phyloP scores from a whole-genome alignment of 2,797 vertebrate species.

The Microhierax caerulescens region DNA sequence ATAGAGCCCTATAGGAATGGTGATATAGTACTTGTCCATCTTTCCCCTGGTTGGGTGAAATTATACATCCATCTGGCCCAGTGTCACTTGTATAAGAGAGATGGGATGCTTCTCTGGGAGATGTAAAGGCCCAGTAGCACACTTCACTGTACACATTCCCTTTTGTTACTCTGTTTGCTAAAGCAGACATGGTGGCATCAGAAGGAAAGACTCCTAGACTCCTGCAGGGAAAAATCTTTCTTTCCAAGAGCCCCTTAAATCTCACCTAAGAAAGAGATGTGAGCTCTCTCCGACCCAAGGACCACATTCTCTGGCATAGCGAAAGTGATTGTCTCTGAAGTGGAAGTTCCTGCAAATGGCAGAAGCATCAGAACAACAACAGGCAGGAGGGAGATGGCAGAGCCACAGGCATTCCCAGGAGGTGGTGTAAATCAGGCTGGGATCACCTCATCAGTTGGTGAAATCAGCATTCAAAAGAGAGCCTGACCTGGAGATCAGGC shows the following conservation, averaged over 20 bases:
- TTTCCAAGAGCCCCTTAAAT: not conserved
- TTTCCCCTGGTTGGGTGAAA: not conserved
- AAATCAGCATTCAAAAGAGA: not conserved
- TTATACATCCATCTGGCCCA: not conserved
- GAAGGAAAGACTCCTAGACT: not conserved
- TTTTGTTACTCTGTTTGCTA: not conserved
- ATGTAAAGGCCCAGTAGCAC: not conserved
- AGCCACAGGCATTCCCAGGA: not conserved
- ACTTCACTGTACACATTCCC: not conserved
- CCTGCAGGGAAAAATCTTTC: not conserved
- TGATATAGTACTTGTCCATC: not conserved
- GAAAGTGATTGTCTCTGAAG: conserved; percentile 60
- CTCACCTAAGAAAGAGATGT: conserved; percentile 67
- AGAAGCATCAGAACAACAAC: not conserved
- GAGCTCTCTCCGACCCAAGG: conserved; percentile 58
- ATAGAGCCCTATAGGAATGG: not conserved
- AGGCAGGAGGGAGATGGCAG: not conserved
- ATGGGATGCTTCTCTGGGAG: not conserved
- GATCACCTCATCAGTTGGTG: not conserved
- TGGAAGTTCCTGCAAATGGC: conserved; percentile 46
- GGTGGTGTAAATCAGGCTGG: not conserved
- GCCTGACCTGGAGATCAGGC: not conserved
- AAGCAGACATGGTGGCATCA: not conserved
- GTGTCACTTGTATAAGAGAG: not conserved
- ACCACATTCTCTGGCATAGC: conserved; percentile 38